Evolutionary conservation across 2,888 invertebrate genomes (phyloP).

Genomic region (Hyles lineata): DNA sequence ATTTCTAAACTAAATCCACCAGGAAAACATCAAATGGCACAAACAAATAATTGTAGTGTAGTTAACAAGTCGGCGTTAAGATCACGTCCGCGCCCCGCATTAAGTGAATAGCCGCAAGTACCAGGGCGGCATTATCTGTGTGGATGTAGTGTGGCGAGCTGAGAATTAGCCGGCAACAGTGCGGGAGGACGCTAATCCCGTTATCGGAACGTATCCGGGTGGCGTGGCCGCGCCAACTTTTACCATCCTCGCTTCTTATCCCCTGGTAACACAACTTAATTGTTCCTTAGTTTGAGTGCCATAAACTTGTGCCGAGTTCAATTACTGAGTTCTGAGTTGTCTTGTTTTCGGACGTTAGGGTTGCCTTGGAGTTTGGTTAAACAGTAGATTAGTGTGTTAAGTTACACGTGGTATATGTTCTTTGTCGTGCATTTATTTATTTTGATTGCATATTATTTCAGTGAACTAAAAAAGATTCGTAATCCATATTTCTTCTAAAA

Average conservation of each 20-base stretch:
- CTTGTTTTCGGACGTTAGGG: not conserved
- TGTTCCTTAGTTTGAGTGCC: slow-evolving; percentile 44
- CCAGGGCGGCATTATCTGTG: slow-evolving; percentile 63
- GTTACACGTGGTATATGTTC: not conserved
- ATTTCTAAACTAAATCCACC: too few species aligned
- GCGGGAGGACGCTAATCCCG: slow-evolving; percentile 74
- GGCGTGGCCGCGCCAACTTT: slow-evolving; percentile 60
- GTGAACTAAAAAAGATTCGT: not conserved
- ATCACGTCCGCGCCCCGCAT: slow-evolving; percentile 32
- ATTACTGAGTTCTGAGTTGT: slow-evolving; percentile 31
- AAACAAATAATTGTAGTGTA: not conserved
- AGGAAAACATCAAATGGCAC: not conserved
- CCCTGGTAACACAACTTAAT: slow-evolving; percentile 55
- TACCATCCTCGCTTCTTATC: slow-evolving; percentile 60
- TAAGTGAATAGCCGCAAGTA: slow-evolving; percentile 54
- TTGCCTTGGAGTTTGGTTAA: not conserved
- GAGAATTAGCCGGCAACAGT: slow-evolving; percentile 73
- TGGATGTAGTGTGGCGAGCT: slow-evolving; percentile 69
- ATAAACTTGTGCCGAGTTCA: slow-evolving; percentile 40
- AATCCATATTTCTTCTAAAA: not conserved
- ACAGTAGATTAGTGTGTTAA: not conserved
- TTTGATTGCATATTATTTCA: not conserved
- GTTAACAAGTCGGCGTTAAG: slow-evolving; percentile 15
- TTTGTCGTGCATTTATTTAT: too few species aligned
- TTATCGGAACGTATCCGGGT: slow-evolving; percentile 73